A percentile compares a stretch with the other conserved stretches of the same genome.
phyloP scores from a whole-genome alignment of 2,113 vertebrate species.

The Quiscalus mexicanus region DNA sequence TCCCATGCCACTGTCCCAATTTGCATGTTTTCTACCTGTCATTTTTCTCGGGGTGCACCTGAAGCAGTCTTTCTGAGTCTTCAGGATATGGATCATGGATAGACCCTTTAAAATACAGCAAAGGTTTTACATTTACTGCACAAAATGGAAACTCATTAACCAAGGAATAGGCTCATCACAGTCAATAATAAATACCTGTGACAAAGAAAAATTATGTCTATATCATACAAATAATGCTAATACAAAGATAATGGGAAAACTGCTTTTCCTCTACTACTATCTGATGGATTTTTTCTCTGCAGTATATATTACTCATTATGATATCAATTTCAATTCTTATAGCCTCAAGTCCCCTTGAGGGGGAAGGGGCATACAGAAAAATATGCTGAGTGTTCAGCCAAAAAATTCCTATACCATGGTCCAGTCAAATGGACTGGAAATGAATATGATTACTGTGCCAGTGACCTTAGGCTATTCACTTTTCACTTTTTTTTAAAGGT shows the following conservation, averaged over 20 bases:
- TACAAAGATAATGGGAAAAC: neutral
- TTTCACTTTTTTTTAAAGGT: neutral
- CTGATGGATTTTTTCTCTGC: neutral
- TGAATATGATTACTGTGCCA: neutral
- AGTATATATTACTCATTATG: neutral
- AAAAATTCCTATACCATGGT: neutral
- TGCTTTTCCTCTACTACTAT: neutral
- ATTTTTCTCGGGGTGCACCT: neutral
- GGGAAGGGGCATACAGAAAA: neutral
- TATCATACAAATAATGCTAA: neutral
- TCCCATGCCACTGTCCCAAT: neutral
- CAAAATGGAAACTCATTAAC: neutral
- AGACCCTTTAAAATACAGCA: neutral
- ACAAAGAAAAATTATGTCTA: neutral
- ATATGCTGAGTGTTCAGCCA: neutral
- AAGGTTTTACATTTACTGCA: neutral
- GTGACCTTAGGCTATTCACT: neutral
- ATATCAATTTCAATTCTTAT: neutral
- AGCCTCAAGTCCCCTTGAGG: neutral
- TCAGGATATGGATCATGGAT: neutral
- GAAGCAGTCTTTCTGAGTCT: neutral
- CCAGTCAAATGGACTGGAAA: neutral
- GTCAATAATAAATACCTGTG: neutral
- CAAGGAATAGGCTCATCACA: neutral
- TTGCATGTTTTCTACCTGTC: neutral